Evolutionary conservation across 2,113 vertebrate species (phyloP).

Genomic region (Hippocampus abdominalis): DNA sequence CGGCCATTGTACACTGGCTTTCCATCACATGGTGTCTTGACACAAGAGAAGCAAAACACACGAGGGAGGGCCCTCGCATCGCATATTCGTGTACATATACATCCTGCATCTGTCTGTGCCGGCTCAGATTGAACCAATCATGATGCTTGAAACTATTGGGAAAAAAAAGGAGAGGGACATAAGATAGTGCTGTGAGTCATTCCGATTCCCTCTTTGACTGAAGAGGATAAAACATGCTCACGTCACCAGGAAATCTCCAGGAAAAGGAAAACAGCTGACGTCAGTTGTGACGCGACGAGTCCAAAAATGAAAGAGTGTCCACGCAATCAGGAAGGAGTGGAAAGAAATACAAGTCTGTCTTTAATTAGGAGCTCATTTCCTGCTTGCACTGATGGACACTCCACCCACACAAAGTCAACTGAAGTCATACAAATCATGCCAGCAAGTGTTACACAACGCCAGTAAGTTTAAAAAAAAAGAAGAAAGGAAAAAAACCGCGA

Average conservation of each 20-base stretch:
- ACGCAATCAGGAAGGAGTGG: slow-evolving; percentile 9
- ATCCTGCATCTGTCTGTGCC: slow-evolving; percentile 22
- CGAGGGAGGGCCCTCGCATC: slow-evolving; percentile 5
- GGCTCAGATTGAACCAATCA: slow-evolving; percentile 13
- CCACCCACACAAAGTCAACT: slow-evolving; percentile 10
- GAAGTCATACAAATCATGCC: slow-evolving; percentile 13
- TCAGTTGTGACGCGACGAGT: slow-evolving; percentile 37
- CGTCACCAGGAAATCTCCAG: slow-evolving; percentile 25
- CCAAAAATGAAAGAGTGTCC: slow-evolving; percentile 38
- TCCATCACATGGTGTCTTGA: slow-evolving; percentile 39
- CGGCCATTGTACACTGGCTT: slow-evolving; percentile 36
- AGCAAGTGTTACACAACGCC: not conserved
- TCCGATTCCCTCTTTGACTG: not conserved
- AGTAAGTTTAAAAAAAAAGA: not conserved
- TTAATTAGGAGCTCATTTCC: slow-evolving; percentile 3
- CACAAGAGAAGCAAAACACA: slow-evolving; percentile 34
- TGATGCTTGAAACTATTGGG: slow-evolving; percentile 10
- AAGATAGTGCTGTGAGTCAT: slow-evolving; percentile 28
- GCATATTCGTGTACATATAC: not conserved
- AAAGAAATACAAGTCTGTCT: not conserved
- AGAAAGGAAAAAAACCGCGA: too few relatives aligned
- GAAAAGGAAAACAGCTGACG: slow-evolving; percentile 28
- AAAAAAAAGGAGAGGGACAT: slow-evolving; percentile 38
- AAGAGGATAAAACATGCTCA: slow-evolving; percentile 14
- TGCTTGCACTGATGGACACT: not conserved